phyloP scores from a whole-genome alignment of 1,140 invertebrate species.

The Dryas iulia region DNA sequence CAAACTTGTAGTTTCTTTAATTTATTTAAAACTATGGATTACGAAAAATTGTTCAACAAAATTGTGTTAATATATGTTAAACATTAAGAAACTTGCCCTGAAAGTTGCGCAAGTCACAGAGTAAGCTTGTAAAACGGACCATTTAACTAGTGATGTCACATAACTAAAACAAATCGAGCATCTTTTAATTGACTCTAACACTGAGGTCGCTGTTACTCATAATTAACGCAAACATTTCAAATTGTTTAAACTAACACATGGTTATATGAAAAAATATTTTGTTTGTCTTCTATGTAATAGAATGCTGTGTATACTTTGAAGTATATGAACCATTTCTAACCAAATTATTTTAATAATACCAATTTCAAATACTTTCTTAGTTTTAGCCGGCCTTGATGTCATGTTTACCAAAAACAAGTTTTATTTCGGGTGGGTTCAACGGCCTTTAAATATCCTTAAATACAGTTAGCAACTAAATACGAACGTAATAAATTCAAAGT shows the following conservation, averaged over 20 bases:
- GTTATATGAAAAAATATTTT: not conserved
- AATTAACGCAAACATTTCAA: not conserved
- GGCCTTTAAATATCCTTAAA: constrained; percentile 39
- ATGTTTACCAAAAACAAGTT: constrained; percentile 60
- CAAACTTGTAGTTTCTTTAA: not conserved
- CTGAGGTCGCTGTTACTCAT: not conserved
- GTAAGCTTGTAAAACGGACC: not conserved
- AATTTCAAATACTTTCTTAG: not conserved
- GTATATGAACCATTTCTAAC: not conserved
- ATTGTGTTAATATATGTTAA: not conserved
- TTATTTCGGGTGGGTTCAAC: constrained; percentile 64
- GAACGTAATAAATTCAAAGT: not conserved
- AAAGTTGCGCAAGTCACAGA: not conserved
- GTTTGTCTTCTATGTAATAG: not conserved
- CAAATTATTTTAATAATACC: not conserved
- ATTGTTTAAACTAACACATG: not conserved
- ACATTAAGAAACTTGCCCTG: not conserved
- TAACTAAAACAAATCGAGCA: constrained; percentile 34
- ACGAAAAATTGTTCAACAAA: not conserved
- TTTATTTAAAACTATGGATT: not conserved
- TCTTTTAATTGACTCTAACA: constrained; percentile 39
- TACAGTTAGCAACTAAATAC: constrained; percentile 24
- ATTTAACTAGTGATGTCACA: constrained; percentile 42
- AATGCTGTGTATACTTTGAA: not conserved
- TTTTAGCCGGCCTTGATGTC: constrained; percentile 38